phyloP scores from a whole-genome alignment of 92 coral and sea anemone species.

The Montipora capitata region DNA sequence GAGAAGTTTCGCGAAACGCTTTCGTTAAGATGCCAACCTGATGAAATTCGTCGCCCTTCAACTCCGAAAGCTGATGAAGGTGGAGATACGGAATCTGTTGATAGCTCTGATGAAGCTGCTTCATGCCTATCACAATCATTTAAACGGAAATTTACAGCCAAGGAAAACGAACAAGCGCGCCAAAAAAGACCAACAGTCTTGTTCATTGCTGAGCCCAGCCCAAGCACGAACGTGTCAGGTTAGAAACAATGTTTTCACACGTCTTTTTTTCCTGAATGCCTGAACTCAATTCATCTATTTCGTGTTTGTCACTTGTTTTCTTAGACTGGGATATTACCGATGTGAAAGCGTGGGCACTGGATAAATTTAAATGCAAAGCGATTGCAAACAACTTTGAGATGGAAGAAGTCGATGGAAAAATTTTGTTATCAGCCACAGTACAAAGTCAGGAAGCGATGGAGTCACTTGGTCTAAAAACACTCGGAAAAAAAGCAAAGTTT shows the following conservation, averaged over 20 bases:
- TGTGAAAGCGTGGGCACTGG: constrained; percentile 17
- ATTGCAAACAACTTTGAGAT: constrained; percentile 32
- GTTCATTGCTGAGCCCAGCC: too few species aligned
- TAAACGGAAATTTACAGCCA: not conserved
- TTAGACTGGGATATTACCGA: constrained; percentile 15
- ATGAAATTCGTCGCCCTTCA: not conserved
- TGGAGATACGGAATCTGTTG: not conserved
- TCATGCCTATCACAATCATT: not conserved
- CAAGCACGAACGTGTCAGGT: too few species aligned
- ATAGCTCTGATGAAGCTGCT: not conserved
- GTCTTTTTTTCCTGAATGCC: not conserved
- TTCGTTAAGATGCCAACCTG: not conserved
- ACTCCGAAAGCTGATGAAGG: not conserved
- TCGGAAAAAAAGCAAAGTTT: constrained; percentile 52
- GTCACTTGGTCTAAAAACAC: constrained; percentile 7
- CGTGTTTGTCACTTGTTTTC: not conserved
- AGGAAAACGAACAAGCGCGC: not conserved
- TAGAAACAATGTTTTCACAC: not conserved
- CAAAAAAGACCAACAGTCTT: not conserved
- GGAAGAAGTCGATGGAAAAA: constrained; percentile 34
- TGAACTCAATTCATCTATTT: not conserved
- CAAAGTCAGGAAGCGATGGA: constrained; percentile 8
- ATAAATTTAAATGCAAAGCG: not conserved
- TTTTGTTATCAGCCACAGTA: constrained; percentile 8
- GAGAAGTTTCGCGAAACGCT: not conserved